Percentiles rank a stretch among this genome's conserved stretches.
Conservation (phyloP, 1,140 invertebrate species). For the Sinella curviseta region DNA sequence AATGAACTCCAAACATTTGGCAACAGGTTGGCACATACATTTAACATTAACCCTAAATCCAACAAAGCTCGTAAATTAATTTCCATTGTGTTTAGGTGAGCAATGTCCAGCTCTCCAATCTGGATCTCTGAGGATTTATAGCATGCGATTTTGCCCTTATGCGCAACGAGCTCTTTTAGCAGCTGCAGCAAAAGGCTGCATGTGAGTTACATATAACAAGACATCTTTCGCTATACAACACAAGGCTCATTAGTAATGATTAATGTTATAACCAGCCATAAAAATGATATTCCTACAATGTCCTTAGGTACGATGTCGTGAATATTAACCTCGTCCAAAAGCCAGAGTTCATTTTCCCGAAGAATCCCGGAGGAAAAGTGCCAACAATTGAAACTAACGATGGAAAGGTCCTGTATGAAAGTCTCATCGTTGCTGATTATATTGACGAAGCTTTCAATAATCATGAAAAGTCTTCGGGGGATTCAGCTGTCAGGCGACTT, state of each 20-base stretch:
- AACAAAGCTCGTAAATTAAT: not conserved
- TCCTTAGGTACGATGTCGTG: slow-evolving; percentile 57
- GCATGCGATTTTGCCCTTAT: slow-evolving; percentile 87
- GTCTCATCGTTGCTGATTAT: slow-evolving; percentile 59
- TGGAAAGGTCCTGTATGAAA: slow-evolving; percentile 57
- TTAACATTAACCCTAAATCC: not conserved
- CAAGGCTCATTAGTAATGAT: too few species aligned
- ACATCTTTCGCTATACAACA: not conserved
- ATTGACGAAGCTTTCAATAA: slow-evolving; percentile 56
- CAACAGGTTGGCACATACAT: not conserved
- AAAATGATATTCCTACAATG: not conserved
- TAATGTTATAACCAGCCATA: not conserved
- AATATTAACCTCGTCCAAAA: slow-evolving; percentile 64
- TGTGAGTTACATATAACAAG: slow-evolving; percentile 50
- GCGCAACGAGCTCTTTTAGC: slow-evolving; percentile 79
- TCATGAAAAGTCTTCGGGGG: not conserved
- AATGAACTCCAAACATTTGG: not conserved
- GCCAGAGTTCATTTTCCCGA: slow-evolving; percentile 64
- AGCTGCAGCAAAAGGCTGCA: slow-evolving; percentile 79
- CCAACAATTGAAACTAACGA: slow-evolving; percentile 59
- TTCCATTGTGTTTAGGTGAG: slow-evolving; percentile 59
- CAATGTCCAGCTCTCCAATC: slow-evolving; percentile 61
- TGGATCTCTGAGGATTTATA: slow-evolving; percentile 76
- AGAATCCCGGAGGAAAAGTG: slow-evolving; percentile 63
- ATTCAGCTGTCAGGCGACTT: slow-evolving; percentile 48